These are phyloP conservation scores for Cyprinodon variegatus DNA, from an alignment of 2,113 vertebrate genomes.

Conservation along the genomic window DNA sequence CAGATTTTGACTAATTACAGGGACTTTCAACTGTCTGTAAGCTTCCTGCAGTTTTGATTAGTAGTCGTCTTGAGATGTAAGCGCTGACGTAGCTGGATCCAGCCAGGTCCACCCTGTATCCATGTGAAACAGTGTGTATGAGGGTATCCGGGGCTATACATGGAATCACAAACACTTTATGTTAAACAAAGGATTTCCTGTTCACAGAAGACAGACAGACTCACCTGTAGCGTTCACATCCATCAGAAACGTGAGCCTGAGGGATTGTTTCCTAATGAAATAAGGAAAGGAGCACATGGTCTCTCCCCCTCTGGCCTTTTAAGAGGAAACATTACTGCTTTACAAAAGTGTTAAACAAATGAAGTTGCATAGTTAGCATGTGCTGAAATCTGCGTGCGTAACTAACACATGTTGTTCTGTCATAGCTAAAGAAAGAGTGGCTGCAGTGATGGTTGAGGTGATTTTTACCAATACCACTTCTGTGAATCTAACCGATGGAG, in stretches of 20 bases:
- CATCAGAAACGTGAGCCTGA: slow-evolving; percentile 12
- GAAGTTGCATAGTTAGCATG: not conserved
- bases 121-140: not conserved
- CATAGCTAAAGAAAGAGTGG: too few species aligned
- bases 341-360: not conserved
- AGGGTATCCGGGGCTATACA: slow-evolving; percentile 15
- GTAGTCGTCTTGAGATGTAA: slow-evolving; percentile 10
- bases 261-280: slow-evolving; percentile 14
- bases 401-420: too few species aligned
- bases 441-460: too few species aligned
- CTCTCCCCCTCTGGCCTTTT: not conserved
- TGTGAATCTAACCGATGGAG: too few species aligned
- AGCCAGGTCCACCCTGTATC: slow-evolving; percentile 18
- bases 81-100: slow-evolving; percentile 1
- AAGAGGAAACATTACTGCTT: not conserved
- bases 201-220: slow-evolving; percentile 32
- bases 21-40: slow-evolving; percentile 7
- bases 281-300: not conserved
- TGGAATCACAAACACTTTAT: slow-evolving; percentile 46
- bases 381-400: too few species aligned
- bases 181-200: slow-evolving; percentile 76
- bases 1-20: slow-evolving; percentile 9
- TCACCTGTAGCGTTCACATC: slow-evolving; percentile 55
- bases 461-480: too few species aligned
- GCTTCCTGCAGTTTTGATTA: slow-evolving; percentile 51